phyloP scores from a whole-genome alignment of 2,797 vertebrate genomes.

The Lutjanus campechanus region DNA sequence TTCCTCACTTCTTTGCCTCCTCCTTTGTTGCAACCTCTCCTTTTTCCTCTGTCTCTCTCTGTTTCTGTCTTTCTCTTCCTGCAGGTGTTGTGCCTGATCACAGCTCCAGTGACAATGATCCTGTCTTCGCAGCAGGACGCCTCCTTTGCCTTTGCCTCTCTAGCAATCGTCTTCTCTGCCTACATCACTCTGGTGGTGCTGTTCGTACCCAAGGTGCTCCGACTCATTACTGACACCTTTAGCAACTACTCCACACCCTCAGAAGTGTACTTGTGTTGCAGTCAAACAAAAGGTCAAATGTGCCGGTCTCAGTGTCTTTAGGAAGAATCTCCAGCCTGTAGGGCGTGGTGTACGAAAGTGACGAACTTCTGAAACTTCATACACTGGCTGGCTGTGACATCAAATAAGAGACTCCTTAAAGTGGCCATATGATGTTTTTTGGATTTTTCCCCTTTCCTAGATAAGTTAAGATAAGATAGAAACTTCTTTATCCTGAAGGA shows the following conservation, averaged over 20 bases:
- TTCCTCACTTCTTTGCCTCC: background rate
- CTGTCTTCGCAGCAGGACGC: slow-evolving; percentile 97
- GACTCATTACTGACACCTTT: slow-evolving; percentile 35
- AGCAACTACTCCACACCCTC: background rate
- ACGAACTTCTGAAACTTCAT: background rate
- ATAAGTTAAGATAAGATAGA: too few relatives aligned
- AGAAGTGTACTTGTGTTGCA: background rate
- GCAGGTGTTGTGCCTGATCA: slow-evolving; percentile 96
- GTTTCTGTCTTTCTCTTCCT: slow-evolving; percentile 34
- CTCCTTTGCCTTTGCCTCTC: slow-evolving; percentile 93
- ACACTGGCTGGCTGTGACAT: background rate
- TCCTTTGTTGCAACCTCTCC: slow-evolving; percentile 1
- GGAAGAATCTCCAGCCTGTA: background rate
- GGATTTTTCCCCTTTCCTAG: too few relatives aligned
- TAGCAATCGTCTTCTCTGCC: slow-evolving; percentile 95
- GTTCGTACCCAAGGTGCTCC: slow-evolving; percentile 93
- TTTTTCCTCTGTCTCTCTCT: slow-evolving; percentile 7
- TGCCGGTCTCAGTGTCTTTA: background rate
- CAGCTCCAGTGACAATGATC: slow-evolving; percentile 96
- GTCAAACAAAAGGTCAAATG: slow-evolving; percentile 41
- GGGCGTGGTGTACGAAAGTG: background rate
- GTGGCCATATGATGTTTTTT: too few relatives aligned
- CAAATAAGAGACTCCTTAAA: background rate
- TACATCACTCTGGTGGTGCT: slow-evolving; percentile 97
- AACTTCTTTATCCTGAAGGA: too few relatives aligned